These are phyloP conservation scores for Platyrinchus mystaceus DNA, from an alignment of 2,797 vertebrate genomes.

Conservation along the genomic window DNA sequence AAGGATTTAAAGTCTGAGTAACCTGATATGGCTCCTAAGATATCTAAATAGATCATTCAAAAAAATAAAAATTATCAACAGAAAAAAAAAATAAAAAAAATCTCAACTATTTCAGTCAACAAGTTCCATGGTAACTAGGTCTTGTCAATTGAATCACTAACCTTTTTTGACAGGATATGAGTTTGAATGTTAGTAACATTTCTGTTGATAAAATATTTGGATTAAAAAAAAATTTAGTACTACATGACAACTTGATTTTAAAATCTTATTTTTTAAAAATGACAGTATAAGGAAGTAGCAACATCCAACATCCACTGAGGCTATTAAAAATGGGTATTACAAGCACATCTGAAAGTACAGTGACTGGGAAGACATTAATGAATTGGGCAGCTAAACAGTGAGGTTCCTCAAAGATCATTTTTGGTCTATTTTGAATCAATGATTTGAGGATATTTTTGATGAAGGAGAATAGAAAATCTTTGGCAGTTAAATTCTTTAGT, in stretches of 20 bases:
- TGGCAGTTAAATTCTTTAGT: not conserved
- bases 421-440: not conserved
- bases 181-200: not conserved
- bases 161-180: not conserved
- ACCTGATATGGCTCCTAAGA: not conserved
- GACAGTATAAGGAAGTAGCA: not conserved
- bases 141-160: not conserved
- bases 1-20: not conserved
- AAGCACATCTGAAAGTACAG: not conserved
- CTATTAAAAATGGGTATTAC: not conserved
- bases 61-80: not conserved
- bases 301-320: not conserved
- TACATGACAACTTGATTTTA: not conserved
- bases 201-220: not conserved
- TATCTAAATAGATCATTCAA: not conserved
- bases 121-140: not conserved
- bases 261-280: not conserved
- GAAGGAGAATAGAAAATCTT: not conserved
- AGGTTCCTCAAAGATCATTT: not conserved
- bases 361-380: not conserved
- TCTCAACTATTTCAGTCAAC: not conserved
- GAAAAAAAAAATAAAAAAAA: not conserved
- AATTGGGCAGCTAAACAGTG: not conserved
- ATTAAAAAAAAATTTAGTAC: not conserved
- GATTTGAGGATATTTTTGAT: not conserved